These are phyloP conservation scores for Xylocopa sonorina DNA, from an alignment of 1,140 invertebrate genomes.

Conservation along the genomic window DNA sequence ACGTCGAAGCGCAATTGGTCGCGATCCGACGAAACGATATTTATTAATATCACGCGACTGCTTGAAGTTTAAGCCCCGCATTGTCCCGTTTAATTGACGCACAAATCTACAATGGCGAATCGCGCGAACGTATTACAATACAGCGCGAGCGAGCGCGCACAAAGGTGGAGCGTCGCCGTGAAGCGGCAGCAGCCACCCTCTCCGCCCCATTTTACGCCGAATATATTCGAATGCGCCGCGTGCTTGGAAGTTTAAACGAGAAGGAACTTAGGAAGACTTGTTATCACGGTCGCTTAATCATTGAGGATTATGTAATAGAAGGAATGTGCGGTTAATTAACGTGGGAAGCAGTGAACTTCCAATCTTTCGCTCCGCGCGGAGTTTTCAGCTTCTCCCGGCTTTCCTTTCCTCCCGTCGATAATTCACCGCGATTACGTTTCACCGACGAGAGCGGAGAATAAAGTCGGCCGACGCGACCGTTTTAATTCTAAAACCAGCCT, in stretches of 20 bases:
- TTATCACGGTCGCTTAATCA: constrained; percentile 48
- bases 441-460: neutral
- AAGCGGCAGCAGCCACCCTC: neutral
- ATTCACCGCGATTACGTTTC: constrained; percentile 11
- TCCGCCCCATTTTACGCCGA: constrained; percentile 24
- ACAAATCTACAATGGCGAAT: constrained; percentile 13
- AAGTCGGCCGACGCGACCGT: too few relatives aligned
- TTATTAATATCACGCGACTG: neutral
- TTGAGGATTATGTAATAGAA: constrained; percentile 35
- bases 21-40: neutral
- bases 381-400: constrained; percentile 34
- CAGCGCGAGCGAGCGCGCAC: neutral
- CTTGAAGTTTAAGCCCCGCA: neutral
- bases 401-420: neutral
- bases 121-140: constrained; percentile 5
- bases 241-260: constrained; percentile 46
- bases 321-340: constrained; percentile 47
- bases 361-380: neutral
- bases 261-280: constrained; percentile 45
- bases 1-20: neutral
- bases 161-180: neutral
- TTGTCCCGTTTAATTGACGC: constrained; percentile 3
- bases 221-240: constrained; percentile 37
- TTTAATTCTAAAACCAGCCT: too few relatives aligned
- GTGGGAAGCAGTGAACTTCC: constrained; percentile 27